phyloP scores from a whole-genome alignment of 2,113 vertebrate genomes.

The Anser cygnoides region DNA sequence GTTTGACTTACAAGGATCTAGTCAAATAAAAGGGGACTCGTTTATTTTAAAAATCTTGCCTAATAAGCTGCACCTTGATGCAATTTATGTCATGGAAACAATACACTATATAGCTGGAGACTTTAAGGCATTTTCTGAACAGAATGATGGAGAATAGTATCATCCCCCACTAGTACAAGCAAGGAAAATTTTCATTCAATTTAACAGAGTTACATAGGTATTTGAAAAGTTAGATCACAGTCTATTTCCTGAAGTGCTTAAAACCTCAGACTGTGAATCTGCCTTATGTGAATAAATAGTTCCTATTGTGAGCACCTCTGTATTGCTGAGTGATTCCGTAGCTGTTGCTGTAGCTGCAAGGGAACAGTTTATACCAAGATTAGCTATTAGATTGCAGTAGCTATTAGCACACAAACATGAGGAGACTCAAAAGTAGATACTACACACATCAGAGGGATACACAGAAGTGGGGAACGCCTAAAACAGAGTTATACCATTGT shows the following conservation, averaged over 20 bases:
- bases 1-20: neutral
- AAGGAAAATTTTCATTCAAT: neutral
- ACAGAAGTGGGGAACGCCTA: neutral
- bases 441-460: neutral
- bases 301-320: neutral
- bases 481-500: neutral
- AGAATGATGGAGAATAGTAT: neutral
- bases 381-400: neutral
- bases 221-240: neutral
- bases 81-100: neutral
- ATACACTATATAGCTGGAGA: neutral
- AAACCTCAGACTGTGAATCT: neutral
- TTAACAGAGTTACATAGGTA: neutral
- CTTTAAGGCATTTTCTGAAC: neutral
- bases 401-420: neutral
- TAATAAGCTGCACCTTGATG: neutral
- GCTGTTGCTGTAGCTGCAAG: neutral
- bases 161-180: neutral
- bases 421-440: neutral
- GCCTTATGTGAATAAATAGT: neutral
- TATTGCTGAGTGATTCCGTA: neutral
- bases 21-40: neutral
- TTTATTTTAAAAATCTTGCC: neutral
- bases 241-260: neutral
- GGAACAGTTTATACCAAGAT: neutral